A percentile compares a stretch with the other conserved stretches of the same genome.
These are phyloP conservation scores for Adrianichthys oophorus DNA, from an alignment of 2,797 vertebrate species.

Conservation along the genomic window DNA sequence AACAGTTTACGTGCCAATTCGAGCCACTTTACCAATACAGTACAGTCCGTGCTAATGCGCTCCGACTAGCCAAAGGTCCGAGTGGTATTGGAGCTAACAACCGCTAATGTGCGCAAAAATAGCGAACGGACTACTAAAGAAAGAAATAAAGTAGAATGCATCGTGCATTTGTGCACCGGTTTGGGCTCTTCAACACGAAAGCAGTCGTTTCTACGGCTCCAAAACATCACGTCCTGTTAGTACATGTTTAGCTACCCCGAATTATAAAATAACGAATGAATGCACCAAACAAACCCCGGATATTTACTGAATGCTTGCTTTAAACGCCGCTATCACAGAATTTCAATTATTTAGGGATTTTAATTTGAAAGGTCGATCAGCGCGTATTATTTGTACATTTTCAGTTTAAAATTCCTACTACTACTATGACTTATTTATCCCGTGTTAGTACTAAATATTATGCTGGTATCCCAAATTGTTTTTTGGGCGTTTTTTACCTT, in stretches of 20 bases:
- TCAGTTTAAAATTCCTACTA: no score
- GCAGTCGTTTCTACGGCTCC: not conserved
- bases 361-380: slow-evolving; percentile 5
- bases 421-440: no score
- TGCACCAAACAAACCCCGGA: not conserved
- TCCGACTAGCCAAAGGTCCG: not conserved
- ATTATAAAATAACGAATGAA: not conserved
- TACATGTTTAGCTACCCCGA: not conserved
- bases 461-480: no score
- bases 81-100: no score
- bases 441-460: no score
- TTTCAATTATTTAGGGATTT: not conserved
- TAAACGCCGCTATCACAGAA: not conserved
- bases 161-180: no score
- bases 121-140: no score
- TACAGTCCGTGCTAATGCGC: not conserved
- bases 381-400: no score
- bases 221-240: not conserved
- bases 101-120: no score
- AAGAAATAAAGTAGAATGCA: no score
- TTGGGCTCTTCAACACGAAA: no score
- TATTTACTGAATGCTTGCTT: not conserved
- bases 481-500: no score
- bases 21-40: slow-evolving; percentile 2
- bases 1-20: slow-evolving; percentile 2